A percentile compares a stretch with the other conserved stretches of the same genome.
phyloP scores from a whole-genome alignment of 2,113 vertebrate genomes.

The Cricetomys ansorgei region DNA sequence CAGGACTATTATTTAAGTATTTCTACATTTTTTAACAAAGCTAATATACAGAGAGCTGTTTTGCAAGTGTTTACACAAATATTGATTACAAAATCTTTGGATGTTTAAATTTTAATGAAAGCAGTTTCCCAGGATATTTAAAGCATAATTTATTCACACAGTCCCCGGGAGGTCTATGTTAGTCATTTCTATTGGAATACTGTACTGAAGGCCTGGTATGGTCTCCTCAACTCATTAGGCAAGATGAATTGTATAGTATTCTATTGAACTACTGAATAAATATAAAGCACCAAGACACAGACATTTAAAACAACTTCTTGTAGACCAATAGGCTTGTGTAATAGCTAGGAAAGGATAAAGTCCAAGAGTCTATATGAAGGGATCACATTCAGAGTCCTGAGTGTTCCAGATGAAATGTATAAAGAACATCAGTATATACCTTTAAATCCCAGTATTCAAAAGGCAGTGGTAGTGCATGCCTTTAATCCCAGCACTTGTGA shows the following conservation, averaged over 20 bases:
- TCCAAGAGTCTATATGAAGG: no score
- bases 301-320: background rate
- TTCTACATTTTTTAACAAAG: constrained; percentile 8
- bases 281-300: background rate
- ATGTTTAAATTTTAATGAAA: background rate
- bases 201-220: background rate
- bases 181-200: background rate
- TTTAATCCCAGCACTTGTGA: no score
- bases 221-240: background rate
- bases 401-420: no score
- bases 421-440: no score
- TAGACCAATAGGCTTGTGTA: no score
- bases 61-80: constrained; percentile 42
- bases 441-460: no score
- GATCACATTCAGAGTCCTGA: no score
- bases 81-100: constrained; percentile 12
- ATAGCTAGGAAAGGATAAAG: no score
- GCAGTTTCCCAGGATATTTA: background rate
- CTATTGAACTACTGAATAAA: background rate
- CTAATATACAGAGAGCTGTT: background rate
- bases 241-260: background rate
- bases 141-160: background rate
- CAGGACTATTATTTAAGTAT: background rate
- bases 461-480: no score
- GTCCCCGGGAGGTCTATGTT: background rate